These are phyloP conservation scores for Diaphora mendica DNA, from an alignment of 2,888 invertebrate species.

Conservation along the genomic window DNA sequence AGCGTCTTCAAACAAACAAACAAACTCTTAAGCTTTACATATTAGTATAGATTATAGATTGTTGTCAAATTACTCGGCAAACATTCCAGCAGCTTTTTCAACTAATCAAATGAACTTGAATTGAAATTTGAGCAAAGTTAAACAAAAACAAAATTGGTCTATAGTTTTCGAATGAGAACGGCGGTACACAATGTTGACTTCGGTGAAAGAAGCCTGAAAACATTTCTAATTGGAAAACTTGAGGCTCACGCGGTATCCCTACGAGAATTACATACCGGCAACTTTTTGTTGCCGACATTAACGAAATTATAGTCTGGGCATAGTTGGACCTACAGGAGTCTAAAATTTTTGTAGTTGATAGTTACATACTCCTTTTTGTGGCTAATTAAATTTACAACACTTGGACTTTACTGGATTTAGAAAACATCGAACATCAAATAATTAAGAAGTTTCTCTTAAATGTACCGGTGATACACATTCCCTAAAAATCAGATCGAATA, in stretches of 20 bases:
- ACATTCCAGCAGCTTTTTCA: not conserved
- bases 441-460: not conserved
- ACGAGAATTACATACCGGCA: constrained; percentile 27
- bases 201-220: constrained; percentile 36
- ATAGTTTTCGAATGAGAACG: constrained; percentile 20
- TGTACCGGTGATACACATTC: too few relatives aligned
- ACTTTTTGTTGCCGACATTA: constrained; percentile 9
- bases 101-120: constrained; percentile 19
- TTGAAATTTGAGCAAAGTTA: constrained; percentile 21
- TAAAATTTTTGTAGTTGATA: not conserved
- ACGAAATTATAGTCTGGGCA: not conserved
- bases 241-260: constrained; percentile 19
- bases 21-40: too few relatives aligned
- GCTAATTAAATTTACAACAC: not conserved
- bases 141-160: constrained; percentile 42
- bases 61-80: not conserved
- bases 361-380: not conserved
- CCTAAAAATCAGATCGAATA: too few relatives aligned
- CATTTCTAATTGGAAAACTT: constrained; percentile 65
- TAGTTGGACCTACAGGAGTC: not conserved
- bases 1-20: too few relatives aligned
- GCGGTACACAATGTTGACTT: constrained; percentile 24
- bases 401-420: not conserved
- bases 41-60: too few relatives aligned
- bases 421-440: not conserved